Conservation (phyloP, 2,113 vertebrate genomes). For the Balaeniceps rex region DNA sequence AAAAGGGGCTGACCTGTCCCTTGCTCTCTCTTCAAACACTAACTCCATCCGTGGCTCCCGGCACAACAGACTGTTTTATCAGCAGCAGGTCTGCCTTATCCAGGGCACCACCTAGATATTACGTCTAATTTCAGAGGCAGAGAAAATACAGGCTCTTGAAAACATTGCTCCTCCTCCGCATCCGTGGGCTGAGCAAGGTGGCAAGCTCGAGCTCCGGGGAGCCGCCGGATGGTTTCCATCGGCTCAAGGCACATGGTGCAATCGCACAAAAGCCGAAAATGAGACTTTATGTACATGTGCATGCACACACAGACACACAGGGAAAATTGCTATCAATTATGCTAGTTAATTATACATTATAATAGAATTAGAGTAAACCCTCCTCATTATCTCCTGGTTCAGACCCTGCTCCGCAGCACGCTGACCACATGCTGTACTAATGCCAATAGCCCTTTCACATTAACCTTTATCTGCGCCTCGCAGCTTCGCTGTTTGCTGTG, state of each 20-base stretch:
- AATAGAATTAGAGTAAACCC: slow-evolving; percentile 55
- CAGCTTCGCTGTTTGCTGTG: background rate
- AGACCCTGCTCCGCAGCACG: background rate
- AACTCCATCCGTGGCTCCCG: background rate
- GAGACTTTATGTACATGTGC: background rate
- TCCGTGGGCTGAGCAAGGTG: background rate
- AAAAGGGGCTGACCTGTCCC: background rate
- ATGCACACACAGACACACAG: background rate
- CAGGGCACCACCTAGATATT: background rate
- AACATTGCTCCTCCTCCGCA: background rate
- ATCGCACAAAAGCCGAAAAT: slow-evolving; percentile 39
- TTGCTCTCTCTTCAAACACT: background rate
- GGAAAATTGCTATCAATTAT: slow-evolving; percentile 62
- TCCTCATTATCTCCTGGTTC: slow-evolving; percentile 7
- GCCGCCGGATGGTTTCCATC: accelerated
- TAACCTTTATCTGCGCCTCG: slow-evolving; percentile 30
- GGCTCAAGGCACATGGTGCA: background rate
- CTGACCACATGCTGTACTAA: slow-evolving; percentile 39
- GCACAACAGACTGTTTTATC: background rate
- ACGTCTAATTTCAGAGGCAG: background rate
- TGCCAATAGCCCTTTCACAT: background rate
- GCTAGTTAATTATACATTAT: slow-evolving; percentile 57
- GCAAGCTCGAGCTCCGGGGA: background rate
- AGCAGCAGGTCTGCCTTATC: background rate
- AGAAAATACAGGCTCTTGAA: background rate